A percentile compares a stretch with the other conserved stretches of the same genome.
These are phyloP conservation scores for Zaprionus davidi DNA, from an alignment of 1,140 invertebrate species.

Conservation along the genomic window DNA sequence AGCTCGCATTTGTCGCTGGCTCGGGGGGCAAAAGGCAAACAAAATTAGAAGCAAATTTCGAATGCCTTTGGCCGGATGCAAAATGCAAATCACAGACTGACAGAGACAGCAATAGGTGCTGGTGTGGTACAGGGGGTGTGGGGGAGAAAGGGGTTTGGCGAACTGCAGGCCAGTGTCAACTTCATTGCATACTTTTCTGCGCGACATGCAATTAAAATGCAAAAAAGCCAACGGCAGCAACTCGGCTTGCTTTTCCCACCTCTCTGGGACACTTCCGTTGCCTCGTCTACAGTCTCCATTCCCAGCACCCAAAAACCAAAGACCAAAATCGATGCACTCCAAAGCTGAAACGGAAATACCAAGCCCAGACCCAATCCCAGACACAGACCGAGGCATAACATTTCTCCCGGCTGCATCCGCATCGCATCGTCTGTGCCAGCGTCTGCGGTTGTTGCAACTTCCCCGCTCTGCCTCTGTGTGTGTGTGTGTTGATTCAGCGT, in stretches of 20 bases:
- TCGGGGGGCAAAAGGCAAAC: constrained; percentile 56
- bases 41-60: constrained; percentile 78
- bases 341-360: constrained; percentile 72
- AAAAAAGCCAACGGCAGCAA: constrained; percentile 71
- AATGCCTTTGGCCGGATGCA: constrained; percentile 65
- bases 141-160: background rate
- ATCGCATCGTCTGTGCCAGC: constrained; percentile 63
- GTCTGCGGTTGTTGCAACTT: constrained; percentile 76
- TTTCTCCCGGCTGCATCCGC: constrained; percentile 23
- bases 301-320: constrained; percentile 55
- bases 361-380: constrained; percentile 23
- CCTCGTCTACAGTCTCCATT: no score
- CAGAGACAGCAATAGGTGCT: background rate
- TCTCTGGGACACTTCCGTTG: no score
- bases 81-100: constrained; percentile 69
- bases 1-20: constrained; percentile 51
- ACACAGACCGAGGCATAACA: constrained; percentile 31
- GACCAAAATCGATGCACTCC: constrained; percentile 78
- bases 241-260: background rate
- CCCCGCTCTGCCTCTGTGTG: constrained; percentile 24
- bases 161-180: constrained; percentile 40
- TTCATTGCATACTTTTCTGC: constrained; percentile 74
- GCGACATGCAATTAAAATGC: constrained; percentile 82
- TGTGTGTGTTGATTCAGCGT: constrained; percentile 72
- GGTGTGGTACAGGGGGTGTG: background rate